Conservation (phyloP, 2,888 invertebrate species). For the Branchellion lobata region DNA sequence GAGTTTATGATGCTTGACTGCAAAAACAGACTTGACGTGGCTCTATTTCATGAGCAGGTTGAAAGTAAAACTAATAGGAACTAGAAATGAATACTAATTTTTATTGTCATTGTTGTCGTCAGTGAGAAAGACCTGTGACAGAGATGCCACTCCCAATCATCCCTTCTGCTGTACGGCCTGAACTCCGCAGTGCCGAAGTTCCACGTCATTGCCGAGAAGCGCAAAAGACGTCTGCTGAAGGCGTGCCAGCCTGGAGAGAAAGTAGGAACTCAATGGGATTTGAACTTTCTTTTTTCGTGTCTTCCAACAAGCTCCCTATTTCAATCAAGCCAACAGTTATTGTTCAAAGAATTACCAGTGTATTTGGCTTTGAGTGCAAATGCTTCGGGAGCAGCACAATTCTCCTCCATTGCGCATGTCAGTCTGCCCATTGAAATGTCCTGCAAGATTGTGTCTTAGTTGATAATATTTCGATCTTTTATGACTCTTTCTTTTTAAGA, state of each 20-base stretch:
- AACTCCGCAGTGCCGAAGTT: constrained; percentile 89
- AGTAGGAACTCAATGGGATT: too few relatives aligned
- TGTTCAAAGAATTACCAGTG: constrained; percentile 50
- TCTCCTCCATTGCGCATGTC: constrained; percentile 95
- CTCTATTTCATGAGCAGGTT: too few relatives aligned
- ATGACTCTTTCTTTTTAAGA: neutral
- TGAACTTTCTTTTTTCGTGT: too few relatives aligned
- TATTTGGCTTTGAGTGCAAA: constrained; percentile 64
- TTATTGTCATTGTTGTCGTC: too few relatives aligned
- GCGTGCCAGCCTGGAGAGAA: constrained; percentile 73
- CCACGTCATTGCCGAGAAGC: constrained; percentile 86
- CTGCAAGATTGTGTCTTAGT: constrained; percentile 67
- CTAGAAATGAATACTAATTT: too few relatives aligned
- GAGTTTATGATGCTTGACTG: too few relatives aligned
- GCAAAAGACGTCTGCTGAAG: constrained; percentile 77
- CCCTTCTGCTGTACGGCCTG: constrained; percentile 81
- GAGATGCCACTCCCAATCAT: constrained; percentile 93
- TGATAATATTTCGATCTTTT: neutral
- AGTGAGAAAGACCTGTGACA: constrained; percentile 99
- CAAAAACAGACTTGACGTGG: too few relatives aligned
- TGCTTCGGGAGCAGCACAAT: constrained; percentile 79
- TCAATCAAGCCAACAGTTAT: too few relatives aligned
- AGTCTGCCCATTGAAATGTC: constrained; percentile 81
- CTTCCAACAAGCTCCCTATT: too few relatives aligned
- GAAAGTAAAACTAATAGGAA: too few relatives aligned